Evolutionary conservation across 1,140 invertebrate species (phyloP), one percentile per base, ranked within the genome.

Genomic region (Leptopilina clavipes): DNA sequence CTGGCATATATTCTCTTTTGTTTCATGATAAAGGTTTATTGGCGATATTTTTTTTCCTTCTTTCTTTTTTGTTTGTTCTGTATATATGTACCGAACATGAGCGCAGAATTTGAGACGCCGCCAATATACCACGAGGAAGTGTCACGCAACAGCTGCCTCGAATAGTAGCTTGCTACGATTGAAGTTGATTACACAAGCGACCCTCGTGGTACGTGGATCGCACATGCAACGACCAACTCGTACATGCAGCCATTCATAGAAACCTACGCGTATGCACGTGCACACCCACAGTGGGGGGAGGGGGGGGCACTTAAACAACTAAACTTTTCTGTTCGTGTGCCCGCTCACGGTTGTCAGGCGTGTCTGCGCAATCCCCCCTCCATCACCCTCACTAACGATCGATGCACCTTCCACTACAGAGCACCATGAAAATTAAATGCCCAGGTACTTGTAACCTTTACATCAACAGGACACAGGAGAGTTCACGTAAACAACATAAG

Each of bases 221-320:
- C 59, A 65, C 59, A 65, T 31, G 19, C 56, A 65, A 65, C 56
- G 56, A 65, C 37, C 6, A 40, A 40, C 22, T 65, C 56, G 56
- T 25, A 59, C 56, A 59, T 59, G 59, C 59, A 65, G 59, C 59
- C 59, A 65, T 65, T 65, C 59, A 65, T 65, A 65, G 59, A 65
- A 65, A 37, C 22, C 22, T 65, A 31, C 22, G 59, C 2, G 59
- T 31, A 65, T 31, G 12, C 59, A 65, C 59, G 59, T 65, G 54
- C 54, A 59, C 12, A 37, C 22, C 59, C 25, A 31, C 22, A 65
- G 14, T 54, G 59, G 22, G 54, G 25, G 59, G 14, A 3, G 17
- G 59, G 22, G 54, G 25, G 59, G 14, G 6, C n/a, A 65, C 59
- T 31, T n/a, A 65, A 12, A 65, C 59, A 65, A 65, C 22, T 40